Percentiles rank a stretch among this genome's conserved stretches.
phyloP scores from a whole-genome alignment of 2,797 vertebrate species.

The Scyliorhinus canicula region DNA sequence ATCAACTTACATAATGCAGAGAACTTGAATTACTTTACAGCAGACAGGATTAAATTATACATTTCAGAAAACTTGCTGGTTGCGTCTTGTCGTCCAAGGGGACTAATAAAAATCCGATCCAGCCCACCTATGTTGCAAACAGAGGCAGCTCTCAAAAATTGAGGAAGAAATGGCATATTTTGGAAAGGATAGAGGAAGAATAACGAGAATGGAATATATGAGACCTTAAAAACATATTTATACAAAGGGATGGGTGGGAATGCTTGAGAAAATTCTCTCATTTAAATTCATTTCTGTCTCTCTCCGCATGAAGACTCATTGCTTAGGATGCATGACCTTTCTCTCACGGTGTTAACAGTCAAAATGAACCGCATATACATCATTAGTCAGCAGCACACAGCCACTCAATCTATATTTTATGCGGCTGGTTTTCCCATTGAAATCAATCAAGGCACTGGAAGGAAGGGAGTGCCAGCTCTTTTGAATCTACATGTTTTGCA shows the following conservation, averaged over 20 bases:
- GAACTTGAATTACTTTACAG: neutral
- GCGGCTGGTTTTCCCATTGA: conserved; percentile 23
- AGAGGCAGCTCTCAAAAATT: neutral
- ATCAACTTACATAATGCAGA: neutral
- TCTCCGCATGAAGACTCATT: conserved; percentile 7
- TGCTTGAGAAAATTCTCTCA: conserved; percentile 7
- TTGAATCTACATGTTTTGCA: neutral
- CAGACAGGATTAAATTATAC: neutral
- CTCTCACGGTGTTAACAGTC: conserved; percentile 12
- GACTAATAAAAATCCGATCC: neutral
- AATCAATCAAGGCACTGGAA: conserved; percentile 13
- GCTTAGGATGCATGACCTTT: neutral
- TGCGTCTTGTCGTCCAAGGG: neutral
- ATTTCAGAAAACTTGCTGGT: neutral
- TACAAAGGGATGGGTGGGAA: neutral
- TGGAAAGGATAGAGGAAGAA: neutral
- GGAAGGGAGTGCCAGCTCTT: neutral
- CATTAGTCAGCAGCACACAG: neutral
- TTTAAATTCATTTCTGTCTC: conserved; percentile 13
- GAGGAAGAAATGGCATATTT: neutral
- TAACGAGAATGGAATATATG: neutral
- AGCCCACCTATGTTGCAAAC: neutral
- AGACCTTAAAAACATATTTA: neutral
- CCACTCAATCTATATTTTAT: conserved; percentile 23
- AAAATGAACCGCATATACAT: neutral